Conservation (phyloP, 2,888 invertebrate species). For the Phoenoteleia sp. region DNA sequence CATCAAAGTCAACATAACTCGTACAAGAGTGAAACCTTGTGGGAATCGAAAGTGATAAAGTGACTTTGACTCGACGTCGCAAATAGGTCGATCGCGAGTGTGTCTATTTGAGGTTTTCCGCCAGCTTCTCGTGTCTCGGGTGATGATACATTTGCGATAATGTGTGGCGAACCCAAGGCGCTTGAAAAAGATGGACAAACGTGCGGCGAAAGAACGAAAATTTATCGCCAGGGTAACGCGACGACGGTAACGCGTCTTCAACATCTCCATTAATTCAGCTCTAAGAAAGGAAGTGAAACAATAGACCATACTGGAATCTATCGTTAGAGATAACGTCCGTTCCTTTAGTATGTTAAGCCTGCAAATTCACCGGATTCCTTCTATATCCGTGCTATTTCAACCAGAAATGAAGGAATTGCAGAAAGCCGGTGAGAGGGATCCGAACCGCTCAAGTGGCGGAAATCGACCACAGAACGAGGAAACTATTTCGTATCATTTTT, state of each 20-base stretch:
- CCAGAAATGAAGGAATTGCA: constrained; percentile 71
- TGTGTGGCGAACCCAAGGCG: background rate
- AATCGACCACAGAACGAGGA: constrained; percentile 70
- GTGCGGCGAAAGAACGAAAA: background rate
- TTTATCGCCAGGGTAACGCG: constrained; percentile 6
- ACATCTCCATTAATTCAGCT: constrained; percentile 53
- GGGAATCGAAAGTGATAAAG: constrained; percentile 71
- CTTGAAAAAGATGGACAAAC: too few relatives aligned
- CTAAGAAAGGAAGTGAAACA: constrained; percentile 69
- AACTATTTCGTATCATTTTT: constrained; percentile 68
- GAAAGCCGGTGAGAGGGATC: constrained; percentile 64
- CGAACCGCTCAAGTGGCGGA: constrained; percentile 69
- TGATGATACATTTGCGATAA: constrained; percentile 9
- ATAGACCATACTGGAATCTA: constrained; percentile 64
- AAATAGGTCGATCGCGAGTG: constrained; percentile 52
- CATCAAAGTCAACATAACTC: constrained; percentile 64
- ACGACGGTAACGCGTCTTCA: constrained; percentile 20
- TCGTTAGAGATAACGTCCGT: constrained; percentile 69
- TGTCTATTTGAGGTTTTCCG: constrained; percentile 17
- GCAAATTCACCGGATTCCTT: constrained; percentile 71
- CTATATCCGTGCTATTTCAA: constrained; percentile 71
- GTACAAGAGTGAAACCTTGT: constrained; percentile 57
- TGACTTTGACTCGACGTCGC: constrained; percentile 57
- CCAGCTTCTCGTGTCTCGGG: background rate
- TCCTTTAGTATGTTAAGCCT: constrained; percentile 69